Evolutionary conservation across 2,888 invertebrate genomes (phyloP).

Genomic region (Apeira syringaria): DNA sequence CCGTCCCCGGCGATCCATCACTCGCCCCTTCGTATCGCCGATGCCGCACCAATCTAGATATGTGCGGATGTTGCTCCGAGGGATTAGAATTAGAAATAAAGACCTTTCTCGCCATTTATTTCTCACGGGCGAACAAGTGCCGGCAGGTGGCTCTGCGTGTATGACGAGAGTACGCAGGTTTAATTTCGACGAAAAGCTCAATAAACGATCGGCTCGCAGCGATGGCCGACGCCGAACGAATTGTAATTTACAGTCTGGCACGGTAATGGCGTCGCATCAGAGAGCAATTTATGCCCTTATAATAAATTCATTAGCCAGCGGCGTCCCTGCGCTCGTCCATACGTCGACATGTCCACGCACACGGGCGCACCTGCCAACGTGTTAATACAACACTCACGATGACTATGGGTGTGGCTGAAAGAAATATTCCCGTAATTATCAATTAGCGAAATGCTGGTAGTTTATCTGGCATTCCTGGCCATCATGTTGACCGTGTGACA

Average conservation of each 20-base stretch:
- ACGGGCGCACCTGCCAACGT: constrained; percentile 21
- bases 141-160: constrained; percentile 12
- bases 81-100: constrained; percentile 63
- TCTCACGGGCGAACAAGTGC: constrained; percentile 21
- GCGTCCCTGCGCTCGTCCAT: constrained; percentile 4
- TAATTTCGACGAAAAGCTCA: constrained; percentile 62
- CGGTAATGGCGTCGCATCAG: constrained; percentile 79
- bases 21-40: constrained; percentile 75
- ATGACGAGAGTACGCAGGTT: constrained; percentile 31
- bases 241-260: constrained; percentile 75
- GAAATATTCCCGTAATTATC: constrained; percentile 9
- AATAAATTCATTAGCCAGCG: constrained; percentile 77
- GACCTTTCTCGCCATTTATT: constrained; percentile 44
- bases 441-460: constrained; percentile 21
- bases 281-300: constrained; percentile 79
- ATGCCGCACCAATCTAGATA: constrained; percentile 43
- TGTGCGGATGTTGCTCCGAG: constrained; percentile 69
- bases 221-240: constrained; percentile 60
- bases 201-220: constrained; percentile 62
- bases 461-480: constrained; percentile 11
- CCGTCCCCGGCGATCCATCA: constrained; percentile 84
- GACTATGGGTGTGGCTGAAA: constrained; percentile 12
- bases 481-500: constrained; percentile 16
- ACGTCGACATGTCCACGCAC: constrained; percentile 1
- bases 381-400: constrained; percentile 34